Evolutionary conservation across 2,113 vertebrate species (phyloP), one percentile per base, ranked within the genome.

Genomic region (Daphoenositta chrysoptera): DNA sequence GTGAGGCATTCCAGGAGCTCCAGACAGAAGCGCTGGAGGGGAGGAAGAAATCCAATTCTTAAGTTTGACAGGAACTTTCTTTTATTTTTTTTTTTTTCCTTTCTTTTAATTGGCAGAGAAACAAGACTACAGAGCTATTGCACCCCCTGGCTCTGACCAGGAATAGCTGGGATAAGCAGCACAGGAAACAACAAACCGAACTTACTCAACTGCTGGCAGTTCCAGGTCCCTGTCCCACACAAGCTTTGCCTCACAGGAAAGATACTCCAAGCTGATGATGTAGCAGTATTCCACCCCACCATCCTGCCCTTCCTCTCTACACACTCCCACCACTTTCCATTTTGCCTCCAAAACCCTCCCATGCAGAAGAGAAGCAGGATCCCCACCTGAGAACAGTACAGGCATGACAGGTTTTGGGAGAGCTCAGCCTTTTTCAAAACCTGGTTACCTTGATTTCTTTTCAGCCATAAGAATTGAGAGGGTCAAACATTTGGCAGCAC

Each of bases 401-500:
- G 54, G 21, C 13, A 42, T 1, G 3, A 64, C 28, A 72, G 33
- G 27, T 39, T 33, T 57, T 21, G 56, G 63, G 10, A 87, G 13
- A 77, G 30, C 30, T 94, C 63, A 45, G 47, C 13, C 35, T 54
- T 51, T 87, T 42, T 63, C 28, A 70, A 28, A 35, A 15, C 33
- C 54, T 51, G 10, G 8, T 92, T 97, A 98, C 98, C 97, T 98
- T 96, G 50, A 78, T 13, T 89, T 40, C 48, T 94, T 54, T 51
- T 97, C 56, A 96, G 23, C 4, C 37, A 6, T 81, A 22, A 18
- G 94, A 70, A 44, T n/a, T 82, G 42, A 40, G 71, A 23, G 79
- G 3, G 15, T 86, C 70, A 61, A 98, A 98, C 98, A 98, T 98
- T 13, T 95, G 96, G 93, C 87, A 70, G 86, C 97, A 98, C 97